These are phyloP conservation scores for Phataginus tricuspis DNA, from an alignment of 2,797 vertebrate species.

Conservation along the genomic window DNA sequence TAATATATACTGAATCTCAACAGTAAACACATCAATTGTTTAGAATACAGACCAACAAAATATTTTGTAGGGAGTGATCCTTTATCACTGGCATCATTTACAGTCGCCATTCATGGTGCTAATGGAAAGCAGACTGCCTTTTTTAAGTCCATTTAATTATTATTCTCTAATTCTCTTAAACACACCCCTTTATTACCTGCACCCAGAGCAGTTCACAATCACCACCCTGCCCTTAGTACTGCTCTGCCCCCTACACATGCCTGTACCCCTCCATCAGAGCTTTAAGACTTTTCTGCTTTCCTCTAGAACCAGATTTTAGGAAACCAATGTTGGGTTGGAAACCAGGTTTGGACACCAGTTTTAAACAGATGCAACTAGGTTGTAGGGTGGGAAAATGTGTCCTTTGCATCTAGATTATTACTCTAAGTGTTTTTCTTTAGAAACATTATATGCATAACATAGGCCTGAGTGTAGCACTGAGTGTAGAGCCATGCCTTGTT, in stretches of 20 bases:
- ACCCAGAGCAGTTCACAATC: too few relatives aligned
- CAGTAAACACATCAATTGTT: background rate
- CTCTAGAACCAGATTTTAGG: background rate
- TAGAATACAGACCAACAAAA: background rate
- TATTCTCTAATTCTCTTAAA: background rate
- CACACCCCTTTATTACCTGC: background rate
- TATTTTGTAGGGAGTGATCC: background rate
- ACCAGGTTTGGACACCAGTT: background rate
- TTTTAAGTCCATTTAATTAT: background rate
- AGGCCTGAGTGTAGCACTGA: background rate
- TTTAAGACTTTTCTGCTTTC: background rate
- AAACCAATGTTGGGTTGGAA: background rate
- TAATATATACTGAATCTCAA: background rate
- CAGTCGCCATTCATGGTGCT: background rate
- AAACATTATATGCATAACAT: background rate
- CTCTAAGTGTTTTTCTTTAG: background rate
- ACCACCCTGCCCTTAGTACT: background rate
- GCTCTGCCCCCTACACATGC: background rate
- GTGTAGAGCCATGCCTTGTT: too few relatives aligned
- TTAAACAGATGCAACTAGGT: background rate
- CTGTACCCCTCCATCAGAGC: background rate
- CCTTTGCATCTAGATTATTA: background rate
- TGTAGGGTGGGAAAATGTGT: background rate
- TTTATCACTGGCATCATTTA: background rate
- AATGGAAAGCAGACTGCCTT: background rate